Evolutionary conservation across 2,797 vertebrate species (phyloP).

Genomic region (Crocidura indochinensis): DNA sequence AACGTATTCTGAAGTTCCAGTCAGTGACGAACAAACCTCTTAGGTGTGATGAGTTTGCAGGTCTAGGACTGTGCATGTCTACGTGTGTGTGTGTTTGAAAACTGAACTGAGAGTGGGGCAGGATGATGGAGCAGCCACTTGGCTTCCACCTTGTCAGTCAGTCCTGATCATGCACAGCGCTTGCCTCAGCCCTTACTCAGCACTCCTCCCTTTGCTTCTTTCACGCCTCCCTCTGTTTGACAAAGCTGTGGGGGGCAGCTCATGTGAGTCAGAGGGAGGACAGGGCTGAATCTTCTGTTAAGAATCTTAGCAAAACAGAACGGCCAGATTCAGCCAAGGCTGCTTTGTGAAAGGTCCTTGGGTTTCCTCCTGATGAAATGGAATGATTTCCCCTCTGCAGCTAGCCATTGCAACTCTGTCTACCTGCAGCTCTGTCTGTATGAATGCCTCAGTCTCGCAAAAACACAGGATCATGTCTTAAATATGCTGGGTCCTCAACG

Average conservation of each 20-base stretch:
- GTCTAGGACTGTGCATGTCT: slow-evolving; percentile 73
- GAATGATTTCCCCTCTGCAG: background rate
- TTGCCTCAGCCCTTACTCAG: slow-evolving; percentile 71
- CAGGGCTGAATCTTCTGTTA: slow-evolving; percentile 41
- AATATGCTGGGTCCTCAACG: slow-evolving; percentile 83
- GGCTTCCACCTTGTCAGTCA: slow-evolving; percentile 72
- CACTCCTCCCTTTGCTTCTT: slow-evolving; percentile 70
- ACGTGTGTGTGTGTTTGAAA: slow-evolving; percentile 64
- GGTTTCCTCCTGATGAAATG: background rate
- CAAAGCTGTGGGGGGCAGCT: slow-evolving; percentile 71
- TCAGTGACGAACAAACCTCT: slow-evolving; percentile 58
- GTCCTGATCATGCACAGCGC: slow-evolving; percentile 66
- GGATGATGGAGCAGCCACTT: slow-evolving; percentile 77
- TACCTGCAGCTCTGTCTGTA: slow-evolving; percentile 86
- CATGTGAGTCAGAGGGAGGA: slow-evolving; percentile 68
- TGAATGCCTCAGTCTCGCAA: slow-evolving; percentile 85
- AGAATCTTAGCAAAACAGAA: slow-evolving; percentile 40
- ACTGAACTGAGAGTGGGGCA: slow-evolving; percentile 71
- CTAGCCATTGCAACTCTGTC: slow-evolving; percentile 74
- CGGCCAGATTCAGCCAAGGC: slow-evolving; percentile 46
- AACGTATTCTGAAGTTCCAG: slow-evolving; percentile 75
- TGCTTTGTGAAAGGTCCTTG: slow-evolving; percentile 31
- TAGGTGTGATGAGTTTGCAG: slow-evolving; percentile 45
- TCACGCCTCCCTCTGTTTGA: slow-evolving; percentile 50
- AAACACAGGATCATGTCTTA: slow-evolving; percentile 85